Conservation (phyloP, 2,113 vertebrate species). For the Pteruthius melanotis region DNA sequence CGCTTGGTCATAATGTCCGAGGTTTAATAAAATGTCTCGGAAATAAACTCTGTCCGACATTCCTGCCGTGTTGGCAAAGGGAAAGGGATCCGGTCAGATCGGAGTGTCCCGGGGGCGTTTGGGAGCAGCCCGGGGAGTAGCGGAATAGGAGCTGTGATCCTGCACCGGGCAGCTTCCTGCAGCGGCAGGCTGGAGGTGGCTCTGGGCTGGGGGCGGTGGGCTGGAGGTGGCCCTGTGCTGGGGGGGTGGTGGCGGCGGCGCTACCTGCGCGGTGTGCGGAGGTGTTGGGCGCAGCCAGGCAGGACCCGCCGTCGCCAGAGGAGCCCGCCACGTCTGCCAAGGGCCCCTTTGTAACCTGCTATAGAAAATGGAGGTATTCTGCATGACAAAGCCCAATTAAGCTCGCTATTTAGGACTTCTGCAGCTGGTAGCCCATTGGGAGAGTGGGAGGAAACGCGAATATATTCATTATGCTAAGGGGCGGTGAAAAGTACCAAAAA, state of each 20-base stretch:
- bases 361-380: constrained; percentile 88
- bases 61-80: no score
- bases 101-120: rapidly evolving
- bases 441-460: constrained; percentile 84
- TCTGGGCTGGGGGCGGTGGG: not conserved
- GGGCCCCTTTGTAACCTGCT: constrained; percentile 77
- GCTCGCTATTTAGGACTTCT: constrained; percentile 85
- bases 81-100: not conserved
- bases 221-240: not conserved
- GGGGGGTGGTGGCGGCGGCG: not conserved
- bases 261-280: constrained; percentile 68
- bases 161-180: not conserved
- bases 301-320: constrained; percentile 51
- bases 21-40: not conserved
- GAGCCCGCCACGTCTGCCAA: constrained; percentile 70
- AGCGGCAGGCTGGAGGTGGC: not conserved
- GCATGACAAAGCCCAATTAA: constrained; percentile 99
- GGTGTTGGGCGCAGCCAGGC: constrained; percentile 68
- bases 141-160: not conserved
- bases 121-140: not conserved
- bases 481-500: constrained; percentile 1
- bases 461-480: constrained; percentile 69
- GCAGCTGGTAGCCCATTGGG: constrained; percentile 93
- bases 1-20: not conserved
- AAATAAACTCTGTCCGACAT: not conserved